Percentiles rank a stretch among this genome's conserved stretches.
Conservation (phyloP, 64 coral and sea anemone species). For the Stylophora pistillata region DNA sequence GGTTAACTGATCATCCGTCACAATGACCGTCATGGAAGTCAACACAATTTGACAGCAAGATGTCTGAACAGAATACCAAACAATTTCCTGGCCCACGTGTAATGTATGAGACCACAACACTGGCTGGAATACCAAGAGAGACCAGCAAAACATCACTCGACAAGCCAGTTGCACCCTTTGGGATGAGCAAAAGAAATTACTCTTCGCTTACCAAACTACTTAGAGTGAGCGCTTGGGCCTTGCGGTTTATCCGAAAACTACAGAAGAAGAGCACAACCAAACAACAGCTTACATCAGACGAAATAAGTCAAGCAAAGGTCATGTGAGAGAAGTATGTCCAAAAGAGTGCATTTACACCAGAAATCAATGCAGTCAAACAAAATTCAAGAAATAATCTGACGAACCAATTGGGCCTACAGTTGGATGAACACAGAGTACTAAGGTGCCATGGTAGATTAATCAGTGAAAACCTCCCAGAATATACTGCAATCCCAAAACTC, state of each 20-base stretch:
- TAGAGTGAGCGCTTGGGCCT: constrained; percentile 24
- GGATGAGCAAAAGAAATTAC: too few relatives aligned
- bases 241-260: constrained; percentile 42
- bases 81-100: neutral
- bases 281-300: neutral
- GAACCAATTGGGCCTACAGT: constrained; percentile 53
- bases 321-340: neutral
- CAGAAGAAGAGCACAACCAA: constrained; percentile 15
- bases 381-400: neutral
- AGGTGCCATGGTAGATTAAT: constrained; percentile 53
- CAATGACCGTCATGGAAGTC: constrained; percentile 50
- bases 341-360: neutral
- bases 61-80: neutral
- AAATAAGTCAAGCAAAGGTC: neutral
- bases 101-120: constrained; percentile 4
- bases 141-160: neutral
- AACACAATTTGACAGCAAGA: constrained; percentile 22
- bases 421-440: constrained; percentile 45
- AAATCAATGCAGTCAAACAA: neutral
- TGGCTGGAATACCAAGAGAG: constrained; percentile 28
- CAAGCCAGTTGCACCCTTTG: constrained; percentile 12
- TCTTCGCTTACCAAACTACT: constrained; percentile 40
- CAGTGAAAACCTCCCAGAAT: constrained; percentile 29
- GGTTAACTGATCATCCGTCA: constrained; percentile 33
- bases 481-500: constrained; percentile 24